Conservation (phyloP, 2,797 vertebrate genomes). For the Catharus ustulatus region DNA sequence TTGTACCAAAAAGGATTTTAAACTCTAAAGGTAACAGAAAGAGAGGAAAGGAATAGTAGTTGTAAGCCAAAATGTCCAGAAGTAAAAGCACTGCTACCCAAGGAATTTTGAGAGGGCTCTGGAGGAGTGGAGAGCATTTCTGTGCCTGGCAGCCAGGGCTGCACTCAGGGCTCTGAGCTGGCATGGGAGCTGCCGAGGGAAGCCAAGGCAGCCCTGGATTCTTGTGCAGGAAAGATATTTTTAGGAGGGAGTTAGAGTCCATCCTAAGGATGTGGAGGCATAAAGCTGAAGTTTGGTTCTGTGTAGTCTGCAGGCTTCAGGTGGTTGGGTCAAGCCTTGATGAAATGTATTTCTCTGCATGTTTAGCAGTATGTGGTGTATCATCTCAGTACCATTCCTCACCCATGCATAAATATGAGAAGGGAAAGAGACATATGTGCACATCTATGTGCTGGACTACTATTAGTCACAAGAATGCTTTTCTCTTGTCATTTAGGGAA, state of each 20-base stretch:
- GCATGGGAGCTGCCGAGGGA: fast-evolving
- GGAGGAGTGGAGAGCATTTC: background rate
- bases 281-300: background rate
- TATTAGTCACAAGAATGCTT: background rate
- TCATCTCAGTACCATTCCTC: background rate
- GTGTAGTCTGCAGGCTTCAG: background rate
- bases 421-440: fast-evolving
- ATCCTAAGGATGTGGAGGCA: background rate
- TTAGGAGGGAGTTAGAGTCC: background rate
- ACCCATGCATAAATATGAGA: background rate
- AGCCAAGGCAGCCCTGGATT: background rate
- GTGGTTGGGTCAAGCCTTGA: background rate
- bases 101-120: background rate
- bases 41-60: background rate
- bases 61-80: background rate
- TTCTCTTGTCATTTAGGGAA: background rate
- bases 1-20: background rate
- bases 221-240: background rate
- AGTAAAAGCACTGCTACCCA: background rate
- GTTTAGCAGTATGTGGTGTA: background rate
- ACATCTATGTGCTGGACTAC: fast-evolving
- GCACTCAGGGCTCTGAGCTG: fast-evolving
- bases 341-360: background rate
- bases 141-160: background rate
- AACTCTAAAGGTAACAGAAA: background rate